These are phyloP conservation scores for Sycophaga agraensis DNA, from an alignment of 1,140 invertebrate genomes.

Conservation along the genomic window DNA sequence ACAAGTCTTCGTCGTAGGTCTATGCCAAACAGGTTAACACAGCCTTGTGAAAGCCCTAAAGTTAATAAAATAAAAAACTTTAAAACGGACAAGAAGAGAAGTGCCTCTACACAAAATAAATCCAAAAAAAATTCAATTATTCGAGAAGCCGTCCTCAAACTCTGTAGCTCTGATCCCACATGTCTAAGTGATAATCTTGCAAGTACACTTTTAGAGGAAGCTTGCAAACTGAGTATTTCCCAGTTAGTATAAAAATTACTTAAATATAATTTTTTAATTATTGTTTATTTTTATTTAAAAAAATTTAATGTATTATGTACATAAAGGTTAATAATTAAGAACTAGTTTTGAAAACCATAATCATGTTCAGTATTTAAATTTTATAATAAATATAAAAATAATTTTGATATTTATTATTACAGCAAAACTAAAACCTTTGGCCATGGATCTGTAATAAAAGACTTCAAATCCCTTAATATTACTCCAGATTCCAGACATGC, in stretches of 20 bases:
- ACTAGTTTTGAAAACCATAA: no score
- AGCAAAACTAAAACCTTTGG: conserved; percentile 43
- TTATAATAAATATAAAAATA: no score
- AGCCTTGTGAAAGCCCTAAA: conserved; percentile 34
- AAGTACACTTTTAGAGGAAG: conserved; percentile 40
- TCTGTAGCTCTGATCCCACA: conserved; percentile 35
- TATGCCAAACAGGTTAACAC: conserved; percentile 38
- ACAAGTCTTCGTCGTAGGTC: conserved; percentile 43
- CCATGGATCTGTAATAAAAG: conserved; percentile 46
- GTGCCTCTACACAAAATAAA: conserved; percentile 33
- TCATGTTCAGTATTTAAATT: no score
- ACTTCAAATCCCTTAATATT: conserved; percentile 51
- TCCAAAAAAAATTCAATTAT: conserved; percentile 47
- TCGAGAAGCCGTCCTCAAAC: conserved; percentile 50
- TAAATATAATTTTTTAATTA: no score
- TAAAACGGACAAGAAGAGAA: conserved; percentile 49
- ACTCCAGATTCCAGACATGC: conserved; percentile 39
- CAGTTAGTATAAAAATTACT: conserved; percentile 29
- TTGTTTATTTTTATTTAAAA: neutral
- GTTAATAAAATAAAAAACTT: conserved; percentile 51
- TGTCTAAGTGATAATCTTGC: conserved; percentile 40
- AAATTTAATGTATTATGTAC: no score
- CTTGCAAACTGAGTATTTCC: conserved; percentile 45
- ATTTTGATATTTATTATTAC: neutral
- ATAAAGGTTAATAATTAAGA: no score